A percentile compares a stretch with the other conserved stretches of the same genome.
phyloP scores from a whole-genome alignment of 2,888 invertebrate species.

The Tenthredo distinguenda region DNA sequence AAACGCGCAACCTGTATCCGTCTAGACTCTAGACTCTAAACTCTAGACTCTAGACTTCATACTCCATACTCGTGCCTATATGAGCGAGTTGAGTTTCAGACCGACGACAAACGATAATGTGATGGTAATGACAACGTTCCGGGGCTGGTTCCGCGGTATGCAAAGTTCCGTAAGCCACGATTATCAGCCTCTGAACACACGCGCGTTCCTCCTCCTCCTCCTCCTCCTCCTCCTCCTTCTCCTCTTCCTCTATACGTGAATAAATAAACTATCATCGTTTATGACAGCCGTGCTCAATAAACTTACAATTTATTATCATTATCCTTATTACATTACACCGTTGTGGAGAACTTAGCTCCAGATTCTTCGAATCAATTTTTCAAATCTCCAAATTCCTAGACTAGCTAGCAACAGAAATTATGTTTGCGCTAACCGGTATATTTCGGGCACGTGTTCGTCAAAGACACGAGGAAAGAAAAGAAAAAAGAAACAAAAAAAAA shows the following conservation, averaged over 20 bases:
- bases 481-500: not conserved
- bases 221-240: not conserved
- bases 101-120: constrained; percentile 52
- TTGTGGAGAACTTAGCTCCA: not conserved
- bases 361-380: not conserved
- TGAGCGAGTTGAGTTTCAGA: constrained; percentile 32
- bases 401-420: not conserved
- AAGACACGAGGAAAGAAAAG: not conserved
- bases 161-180: constrained; percentile 23
- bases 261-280: constrained; percentile 24
- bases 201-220: not conserved
- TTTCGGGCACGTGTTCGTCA: not conserved
- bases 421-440: not conserved
- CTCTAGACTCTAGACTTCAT: constrained; percentile 5
- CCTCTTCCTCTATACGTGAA: not conserved
- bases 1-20: constrained; percentile 47
- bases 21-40: constrained; percentile 11
- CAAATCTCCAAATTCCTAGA: not conserved
- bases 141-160: constrained; percentile 15
- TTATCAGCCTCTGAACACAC: constrained; percentile 12
- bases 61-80: not conserved
- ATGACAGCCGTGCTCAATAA: not conserved
- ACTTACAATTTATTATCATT: constrained; percentile 17
- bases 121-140: constrained; percentile 55
- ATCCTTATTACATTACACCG: not conserved